A percentile compares a stretch with the other conserved stretches of the same genome.
These are phyloP conservation scores for Ptilodon capucinus DNA, from an alignment of 2,888 invertebrate genomes.

Conservation along the genomic window DNA sequence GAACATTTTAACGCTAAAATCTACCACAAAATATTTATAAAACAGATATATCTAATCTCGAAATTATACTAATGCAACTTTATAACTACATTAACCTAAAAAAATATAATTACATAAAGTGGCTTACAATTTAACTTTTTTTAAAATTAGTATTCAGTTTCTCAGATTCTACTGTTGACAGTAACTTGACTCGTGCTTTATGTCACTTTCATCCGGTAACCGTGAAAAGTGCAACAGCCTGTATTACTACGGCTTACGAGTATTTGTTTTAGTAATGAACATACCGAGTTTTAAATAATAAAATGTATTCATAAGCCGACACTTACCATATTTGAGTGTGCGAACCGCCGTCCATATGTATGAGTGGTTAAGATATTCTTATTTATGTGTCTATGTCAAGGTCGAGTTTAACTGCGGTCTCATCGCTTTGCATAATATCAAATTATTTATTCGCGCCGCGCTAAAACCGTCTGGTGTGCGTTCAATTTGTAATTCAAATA, in stretches of 20 bases:
- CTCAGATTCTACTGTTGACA: neutral
- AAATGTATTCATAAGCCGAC: conserved; percentile 81
- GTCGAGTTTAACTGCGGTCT: conserved; percentile 71
- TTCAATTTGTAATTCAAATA: conserved; percentile 81
- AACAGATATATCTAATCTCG: conserved; percentile 40
- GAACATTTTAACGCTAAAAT: conserved; percentile 63
- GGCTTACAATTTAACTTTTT: no score
- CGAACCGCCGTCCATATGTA: conserved; percentile 79
- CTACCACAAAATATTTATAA: conserved; percentile 45
- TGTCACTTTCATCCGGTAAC: neutral
- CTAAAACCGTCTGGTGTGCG: conserved; percentile 73
- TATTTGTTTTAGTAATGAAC: conserved; percentile 83
- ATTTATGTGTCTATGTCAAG: conserved; percentile 82
- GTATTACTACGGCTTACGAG: conserved; percentile 78
- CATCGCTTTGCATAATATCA: conserved; percentile 80
- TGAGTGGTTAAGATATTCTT: conserved; percentile 81
- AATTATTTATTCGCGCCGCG: conserved; percentile 79
- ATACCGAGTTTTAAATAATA: conserved; percentile 81
- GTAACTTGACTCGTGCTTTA: neutral
- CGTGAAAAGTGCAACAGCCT: conserved; percentile 60
- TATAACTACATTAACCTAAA: no score
- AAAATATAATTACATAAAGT: no score
- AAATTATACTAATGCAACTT: neutral
- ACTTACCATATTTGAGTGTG: conserved; percentile 81
- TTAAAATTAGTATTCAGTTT: no score